These are phyloP conservation scores for Puntigrus tetrazona DNA, from an alignment of 2,113 vertebrate species.

Conservation along the genomic window DNA sequence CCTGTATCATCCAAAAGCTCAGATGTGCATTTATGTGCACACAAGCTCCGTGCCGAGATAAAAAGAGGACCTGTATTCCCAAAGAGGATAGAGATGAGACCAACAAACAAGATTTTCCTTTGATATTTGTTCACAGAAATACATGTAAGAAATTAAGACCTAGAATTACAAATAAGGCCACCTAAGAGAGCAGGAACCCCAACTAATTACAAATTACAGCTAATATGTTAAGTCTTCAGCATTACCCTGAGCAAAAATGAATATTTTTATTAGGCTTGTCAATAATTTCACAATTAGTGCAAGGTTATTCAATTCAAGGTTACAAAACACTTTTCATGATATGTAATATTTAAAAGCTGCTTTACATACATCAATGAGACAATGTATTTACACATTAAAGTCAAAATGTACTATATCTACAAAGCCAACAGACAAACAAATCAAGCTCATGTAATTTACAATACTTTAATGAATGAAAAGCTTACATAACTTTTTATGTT, in stretches of 20 bases:
- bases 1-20: constrained; percentile 56
- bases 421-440: not conserved
- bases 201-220: constrained; percentile 32
- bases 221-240: constrained; percentile 11
- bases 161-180: constrained; percentile 17
- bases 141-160: constrained; percentile 44
- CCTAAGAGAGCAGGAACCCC: not conserved
- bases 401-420: not conserved
- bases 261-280: not conserved
- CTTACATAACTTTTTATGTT: not conserved
- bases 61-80: constrained; percentile 33
- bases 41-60: not conserved
- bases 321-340: not conserved
- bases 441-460: not conserved
- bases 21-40: not conserved
- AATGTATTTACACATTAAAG: not conserved
- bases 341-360: not conserved
- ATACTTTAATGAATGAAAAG: not conserved
- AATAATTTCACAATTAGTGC: not conserved
- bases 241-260: not conserved
- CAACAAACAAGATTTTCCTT: constrained; percentile 38
- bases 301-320: not conserved
- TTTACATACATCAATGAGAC: not conserved
- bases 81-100: constrained; percentile 12
- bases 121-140: constrained; percentile 40